Evolutionary conservation across 2,797 vertebrate genomes (phyloP), one percentile per base, ranked within the genome.

Genomic region (Eremophila alpestris): DNA sequence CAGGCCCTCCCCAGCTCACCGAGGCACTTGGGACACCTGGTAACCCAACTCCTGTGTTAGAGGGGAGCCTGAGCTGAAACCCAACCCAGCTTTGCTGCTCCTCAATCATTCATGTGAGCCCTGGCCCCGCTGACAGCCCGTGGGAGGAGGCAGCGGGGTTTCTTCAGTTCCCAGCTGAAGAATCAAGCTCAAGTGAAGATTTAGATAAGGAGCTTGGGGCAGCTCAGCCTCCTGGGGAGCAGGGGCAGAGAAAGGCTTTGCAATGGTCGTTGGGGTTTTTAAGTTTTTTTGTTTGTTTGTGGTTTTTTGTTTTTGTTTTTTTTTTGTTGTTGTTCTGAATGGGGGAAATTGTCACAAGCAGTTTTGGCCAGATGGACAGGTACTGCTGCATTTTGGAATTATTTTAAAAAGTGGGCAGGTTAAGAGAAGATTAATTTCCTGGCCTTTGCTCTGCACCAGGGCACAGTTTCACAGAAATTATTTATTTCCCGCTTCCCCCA

Each of bases 151-250:
- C 67, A 7, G 13, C 2, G 1, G 70, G 87, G 59, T 63, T 26
- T 65, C 77, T 70, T 38, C 70, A 55, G 70, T 64, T 65, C 77
- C 65, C 5, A 6, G 59, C 71, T 83, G 30, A 87, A 83, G 78
- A 32, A 87, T 13, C 1, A 2, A 91, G 67, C 90, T 91, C 90
- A 86, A 27, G 90, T 6, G 3, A 97, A 95, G 94, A 87, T 97
- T 93, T 92, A 93, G 89, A 70, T 96, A 95, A 97, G 95, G 83
- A 71, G 95, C 95, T 97, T 95, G 89, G 49, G 71, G 68, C 76
- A 84, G 83, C 83, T 93, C 87, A 93, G 82, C 85, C 55, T 71
- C 58, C 24, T 7, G 3, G 36, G 29, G 62, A 64, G 30, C 27
- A 0, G 7, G 24, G 26, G 67, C 52, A 60, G 15, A 38, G 55